A percentile compares a stretch with the other conserved stretches of the same genome.
Evolutionary conservation across 2,888 invertebrate species (phyloP).

Genomic region (Oxyscelio sp.): DNA sequence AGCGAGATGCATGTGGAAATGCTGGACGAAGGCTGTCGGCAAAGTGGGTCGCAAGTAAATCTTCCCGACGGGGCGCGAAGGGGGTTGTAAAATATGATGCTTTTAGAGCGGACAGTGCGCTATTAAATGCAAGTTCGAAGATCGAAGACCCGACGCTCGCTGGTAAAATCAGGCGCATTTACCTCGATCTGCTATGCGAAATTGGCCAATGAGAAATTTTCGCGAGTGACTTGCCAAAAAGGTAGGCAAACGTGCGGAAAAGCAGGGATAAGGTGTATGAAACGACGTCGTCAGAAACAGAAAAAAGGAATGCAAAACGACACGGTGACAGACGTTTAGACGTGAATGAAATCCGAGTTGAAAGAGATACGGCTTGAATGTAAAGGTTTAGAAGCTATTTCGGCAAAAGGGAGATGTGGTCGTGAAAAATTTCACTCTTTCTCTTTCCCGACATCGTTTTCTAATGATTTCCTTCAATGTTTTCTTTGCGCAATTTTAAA

Average conservation of each 20-base stretch:
- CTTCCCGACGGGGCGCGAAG: constrained; percentile 8
- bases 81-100: constrained; percentile 85
- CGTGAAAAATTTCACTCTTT: constrained; percentile 64
- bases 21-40: background rate
- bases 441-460: constrained; percentile 66
- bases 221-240: constrained; percentile 58
- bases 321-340: constrained; percentile 78
- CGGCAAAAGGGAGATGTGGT: constrained; percentile 55
- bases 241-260: constrained; percentile 43
- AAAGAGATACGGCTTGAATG: constrained; percentile 68
- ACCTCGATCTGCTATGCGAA: constrained; percentile 83
- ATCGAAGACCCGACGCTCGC: constrained; percentile 80
- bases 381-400: constrained; percentile 71
- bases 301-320: constrained; percentile 70
- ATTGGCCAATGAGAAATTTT: constrained; percentile 73
- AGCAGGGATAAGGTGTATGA: constrained; percentile 59
- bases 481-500: constrained; percentile 40
- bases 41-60: background rate
- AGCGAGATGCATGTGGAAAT: constrained; percentile 16
- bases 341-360: constrained; percentile 73
- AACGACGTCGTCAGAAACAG: constrained; percentile 65
- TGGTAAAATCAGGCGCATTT: constrained; percentile 82
- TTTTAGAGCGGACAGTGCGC: constrained; percentile 81
- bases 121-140: constrained; percentile 84
- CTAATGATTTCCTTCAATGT: constrained; percentile 66